These are phyloP conservation scores for Andricus curvator DNA, from an alignment of 2,888 invertebrate species.

Conservation along the genomic window DNA sequence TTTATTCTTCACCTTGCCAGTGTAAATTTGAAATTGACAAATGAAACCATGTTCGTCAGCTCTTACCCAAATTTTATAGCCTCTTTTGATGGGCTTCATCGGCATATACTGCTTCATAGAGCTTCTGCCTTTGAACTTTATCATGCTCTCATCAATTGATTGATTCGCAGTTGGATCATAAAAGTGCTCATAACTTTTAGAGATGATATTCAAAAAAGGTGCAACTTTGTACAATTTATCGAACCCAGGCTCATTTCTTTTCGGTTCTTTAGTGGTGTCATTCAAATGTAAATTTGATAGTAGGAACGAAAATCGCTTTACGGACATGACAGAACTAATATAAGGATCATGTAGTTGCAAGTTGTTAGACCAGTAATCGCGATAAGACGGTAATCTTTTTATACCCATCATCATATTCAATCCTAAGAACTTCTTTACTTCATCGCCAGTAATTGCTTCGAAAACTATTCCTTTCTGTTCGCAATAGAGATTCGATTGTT, in stretches of 20 bases:
- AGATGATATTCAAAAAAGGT: conserved; percentile 39
- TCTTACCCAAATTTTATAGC: conserved; percentile 45
- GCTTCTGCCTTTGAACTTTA: conserved; percentile 45
- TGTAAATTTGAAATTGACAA: conserved; percentile 63
- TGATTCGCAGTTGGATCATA: conserved; percentile 44
- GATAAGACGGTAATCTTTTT: conserved; percentile 42
- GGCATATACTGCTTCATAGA: conserved; percentile 43
- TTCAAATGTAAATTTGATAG: conserved; percentile 34
- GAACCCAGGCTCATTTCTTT: conserved; percentile 19
- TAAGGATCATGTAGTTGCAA: conserved; percentile 49
- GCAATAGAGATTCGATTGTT: conserved; percentile 58
- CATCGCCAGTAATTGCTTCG: conserved; percentile 10
- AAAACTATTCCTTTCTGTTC: conserved; percentile 44
- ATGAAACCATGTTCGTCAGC: conserved; percentile 43
- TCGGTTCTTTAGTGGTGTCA: conserved; percentile 39
- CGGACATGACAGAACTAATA: conserved; percentile 27
- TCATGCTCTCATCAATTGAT: conserved; percentile 46
- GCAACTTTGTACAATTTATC: conserved; percentile 44
- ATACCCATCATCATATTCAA: conserved; percentile 24
- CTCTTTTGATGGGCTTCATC: too few relatives aligned
- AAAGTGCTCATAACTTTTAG: conserved; percentile 28
- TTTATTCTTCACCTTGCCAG: conserved; percentile 58
- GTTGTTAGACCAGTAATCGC: conserved; percentile 52
- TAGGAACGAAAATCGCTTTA: conserved; percentile 28
- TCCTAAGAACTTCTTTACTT: conserved; percentile 36